Conservation (phyloP, 2,797 vertebrate genomes). For the Podarcis lilfordi region DNA sequence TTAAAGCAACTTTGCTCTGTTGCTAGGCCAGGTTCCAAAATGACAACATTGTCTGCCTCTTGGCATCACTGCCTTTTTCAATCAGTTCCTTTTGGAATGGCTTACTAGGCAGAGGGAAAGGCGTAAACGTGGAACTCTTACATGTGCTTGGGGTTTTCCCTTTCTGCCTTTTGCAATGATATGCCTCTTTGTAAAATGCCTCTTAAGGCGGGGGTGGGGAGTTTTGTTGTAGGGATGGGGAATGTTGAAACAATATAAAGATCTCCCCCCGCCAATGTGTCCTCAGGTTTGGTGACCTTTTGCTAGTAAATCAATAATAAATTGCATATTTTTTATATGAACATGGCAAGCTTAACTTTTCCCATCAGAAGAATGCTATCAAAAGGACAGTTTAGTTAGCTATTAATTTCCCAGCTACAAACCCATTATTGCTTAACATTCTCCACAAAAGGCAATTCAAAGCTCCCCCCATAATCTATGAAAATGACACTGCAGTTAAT, state of each 20-base stretch:
- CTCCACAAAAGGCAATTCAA: not conserved
- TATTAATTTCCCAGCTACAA: not conserved
- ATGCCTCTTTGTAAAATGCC: not conserved
- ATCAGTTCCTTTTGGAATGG: not conserved
- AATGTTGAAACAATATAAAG: not conserved
- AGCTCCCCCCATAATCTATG: not conserved
- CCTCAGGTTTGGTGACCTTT: not conserved
- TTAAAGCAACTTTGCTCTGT: too few species aligned
- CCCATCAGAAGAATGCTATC: not conserved
- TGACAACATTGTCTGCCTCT: not conserved
- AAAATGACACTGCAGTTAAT: not conserved
- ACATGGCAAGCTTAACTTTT: not conserved
- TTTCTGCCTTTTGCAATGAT: not conserved
- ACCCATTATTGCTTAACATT: not conserved
- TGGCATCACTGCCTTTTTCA: not conserved
- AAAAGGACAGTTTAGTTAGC: not conserved
- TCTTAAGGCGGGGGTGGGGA: not conserved
- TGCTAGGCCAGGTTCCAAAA: not conserved
- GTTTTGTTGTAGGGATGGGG: not conserved
- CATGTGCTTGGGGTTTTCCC: conserved; percentile 35
- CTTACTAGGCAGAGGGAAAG: conserved; percentile 47
- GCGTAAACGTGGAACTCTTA: conserved; percentile 51
- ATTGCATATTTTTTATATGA: not conserved
- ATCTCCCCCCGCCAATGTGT: too few species aligned
- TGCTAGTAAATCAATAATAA: too few species aligned